phyloP scores from a whole-genome alignment of 2,888 invertebrate genomes.

The Drosophila paramelanica region DNA sequence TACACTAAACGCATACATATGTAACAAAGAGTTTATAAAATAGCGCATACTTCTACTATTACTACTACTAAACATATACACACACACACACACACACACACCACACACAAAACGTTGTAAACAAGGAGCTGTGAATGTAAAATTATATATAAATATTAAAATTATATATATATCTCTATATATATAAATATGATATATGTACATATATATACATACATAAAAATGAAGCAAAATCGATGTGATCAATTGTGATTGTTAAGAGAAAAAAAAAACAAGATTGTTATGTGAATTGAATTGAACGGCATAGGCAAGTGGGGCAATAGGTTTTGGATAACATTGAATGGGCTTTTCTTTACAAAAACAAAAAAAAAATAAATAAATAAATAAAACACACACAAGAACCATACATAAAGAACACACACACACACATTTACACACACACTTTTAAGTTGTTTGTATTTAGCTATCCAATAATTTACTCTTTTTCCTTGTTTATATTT shows the following conservation, averaged over 20 bases:
- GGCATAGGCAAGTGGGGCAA: slow-evolving; percentile 61
- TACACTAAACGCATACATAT: slow-evolving; percentile 33
- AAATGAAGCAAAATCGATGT: slow-evolving; percentile 82
- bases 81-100: slow-evolving; percentile 22
- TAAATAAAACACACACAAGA: slow-evolving; percentile 32
- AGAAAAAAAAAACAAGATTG: slow-evolving; percentile 42
- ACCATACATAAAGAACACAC: slow-evolving; percentile 33
- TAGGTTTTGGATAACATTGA: slow-evolving; percentile 51
- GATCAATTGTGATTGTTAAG: slow-evolving; percentile 85
- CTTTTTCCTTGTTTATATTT: slow-evolving; percentile 55
- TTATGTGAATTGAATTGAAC: slow-evolving; percentile 57
- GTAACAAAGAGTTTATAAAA: slow-evolving; percentile 42
- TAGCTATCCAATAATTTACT: slow-evolving; percentile 41
- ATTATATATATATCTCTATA: slow-evolving; percentile 52
- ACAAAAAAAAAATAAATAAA: neutral
- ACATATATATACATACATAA: slow-evolving; percentile 51
- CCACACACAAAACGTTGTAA: slow-evolving; percentile 77
- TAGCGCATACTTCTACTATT: slow-evolving; percentile 29
- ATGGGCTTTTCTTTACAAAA: slow-evolving; percentile 60
- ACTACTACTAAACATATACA: slow-evolving; percentile 28
- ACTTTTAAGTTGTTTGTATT: slow-evolving; percentile 46
- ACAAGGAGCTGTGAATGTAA: slow-evolving; percentile 85
- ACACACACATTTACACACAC: slow-evolving; percentile 24
- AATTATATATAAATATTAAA: slow-evolving; percentile 73
- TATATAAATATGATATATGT: slow-evolving; percentile 56